Conservation (phyloP, 1,140 invertebrate species). For the Goniozus legneri region DNA sequence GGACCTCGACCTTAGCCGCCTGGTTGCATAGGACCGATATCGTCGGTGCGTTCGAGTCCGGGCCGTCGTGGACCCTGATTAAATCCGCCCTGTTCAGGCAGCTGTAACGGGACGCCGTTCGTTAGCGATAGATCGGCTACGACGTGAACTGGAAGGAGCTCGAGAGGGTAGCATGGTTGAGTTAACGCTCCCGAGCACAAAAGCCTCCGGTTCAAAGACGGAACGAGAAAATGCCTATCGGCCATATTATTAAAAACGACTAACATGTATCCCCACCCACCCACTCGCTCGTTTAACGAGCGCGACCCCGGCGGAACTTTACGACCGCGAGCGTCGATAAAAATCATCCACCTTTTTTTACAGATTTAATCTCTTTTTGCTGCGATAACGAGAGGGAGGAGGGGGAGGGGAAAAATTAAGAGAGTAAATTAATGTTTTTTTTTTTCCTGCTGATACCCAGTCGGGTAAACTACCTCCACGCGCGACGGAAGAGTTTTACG, state of each 20-base stretch:
- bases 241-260: not conserved
- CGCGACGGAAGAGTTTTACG: slow-evolving; percentile 13
- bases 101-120: slow-evolving; percentile 56
- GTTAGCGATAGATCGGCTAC: slow-evolving; percentile 24
- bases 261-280: not conserved
- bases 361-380: too few species aligned
- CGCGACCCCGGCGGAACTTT: too few species aligned
- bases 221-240: not conserved
- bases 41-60: slow-evolving; percentile 61
- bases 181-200: not conserved
- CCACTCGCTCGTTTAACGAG: not conserved
- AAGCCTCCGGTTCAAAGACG: not conserved
- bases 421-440: too few species aligned
- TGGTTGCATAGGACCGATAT: slow-evolving; percentile 81
- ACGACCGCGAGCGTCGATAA: too few species aligned
- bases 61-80: slow-evolving; percentile 76
- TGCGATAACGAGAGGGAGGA: not conserved
- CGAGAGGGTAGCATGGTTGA: not conserved
- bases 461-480: too few species aligned
- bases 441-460: too few species aligned
- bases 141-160: not conserved
- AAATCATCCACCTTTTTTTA: too few species aligned
- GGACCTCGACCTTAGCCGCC: slow-evolving; percentile 69
- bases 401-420: not conserved
- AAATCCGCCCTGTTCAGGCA: slow-evolving; percentile 78